Evolutionary conservation across 2,888 invertebrate species (phyloP).

Genomic region (Taenaris catops): DNA sequence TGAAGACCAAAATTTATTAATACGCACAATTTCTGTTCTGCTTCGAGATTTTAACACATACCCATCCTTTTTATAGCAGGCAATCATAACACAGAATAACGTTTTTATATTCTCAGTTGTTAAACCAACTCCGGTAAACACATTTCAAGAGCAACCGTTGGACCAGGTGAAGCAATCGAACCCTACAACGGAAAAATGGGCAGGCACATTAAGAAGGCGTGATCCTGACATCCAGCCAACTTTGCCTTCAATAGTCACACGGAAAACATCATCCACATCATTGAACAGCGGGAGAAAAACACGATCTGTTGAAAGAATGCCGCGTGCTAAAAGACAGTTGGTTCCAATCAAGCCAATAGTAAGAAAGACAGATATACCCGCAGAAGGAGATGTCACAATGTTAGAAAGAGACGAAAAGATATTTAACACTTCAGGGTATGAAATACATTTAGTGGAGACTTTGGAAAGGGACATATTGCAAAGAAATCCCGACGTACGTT

Average conservation of each 20-base stretch:
- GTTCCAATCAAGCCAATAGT: conserved; percentile 54
- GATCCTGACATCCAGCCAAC: conserved; percentile 84
- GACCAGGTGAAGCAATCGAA: conserved; percentile 54
- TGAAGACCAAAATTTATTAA: too few relatives aligned
- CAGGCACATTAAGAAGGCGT: conserved; percentile 82
- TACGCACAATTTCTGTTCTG: too few relatives aligned
- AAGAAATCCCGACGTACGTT: conserved; percentile 89
- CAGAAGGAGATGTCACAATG: conserved; percentile 58
- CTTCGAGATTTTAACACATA: too few relatives aligned
- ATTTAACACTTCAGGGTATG: conserved; percentile 86
- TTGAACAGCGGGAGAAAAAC: conserved; percentile 57
- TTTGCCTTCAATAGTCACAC: conserved; percentile 79
- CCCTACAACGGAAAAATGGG: conserved; percentile 83
- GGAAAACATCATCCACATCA: conserved; percentile 73
- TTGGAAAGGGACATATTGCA: conserved; percentile 92
- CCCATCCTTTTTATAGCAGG: too few relatives aligned
- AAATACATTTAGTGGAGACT: conserved; percentile 88
- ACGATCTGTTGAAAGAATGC: conserved; percentile 66
- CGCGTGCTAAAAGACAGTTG: conserved; percentile 45
- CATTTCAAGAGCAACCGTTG: conserved; percentile 39
- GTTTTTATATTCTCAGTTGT: conserved; percentile 42
- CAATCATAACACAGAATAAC: too few relatives aligned
- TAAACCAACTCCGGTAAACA: conserved; percentile 49
- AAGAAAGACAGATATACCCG: conserved; percentile 49
- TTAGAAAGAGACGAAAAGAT: conserved; percentile 66